Evolutionary conservation across 2,888 invertebrate genomes (phyloP), one percentile per base, ranked within the genome.

Genomic region (Drosophila picticornis): DNA sequence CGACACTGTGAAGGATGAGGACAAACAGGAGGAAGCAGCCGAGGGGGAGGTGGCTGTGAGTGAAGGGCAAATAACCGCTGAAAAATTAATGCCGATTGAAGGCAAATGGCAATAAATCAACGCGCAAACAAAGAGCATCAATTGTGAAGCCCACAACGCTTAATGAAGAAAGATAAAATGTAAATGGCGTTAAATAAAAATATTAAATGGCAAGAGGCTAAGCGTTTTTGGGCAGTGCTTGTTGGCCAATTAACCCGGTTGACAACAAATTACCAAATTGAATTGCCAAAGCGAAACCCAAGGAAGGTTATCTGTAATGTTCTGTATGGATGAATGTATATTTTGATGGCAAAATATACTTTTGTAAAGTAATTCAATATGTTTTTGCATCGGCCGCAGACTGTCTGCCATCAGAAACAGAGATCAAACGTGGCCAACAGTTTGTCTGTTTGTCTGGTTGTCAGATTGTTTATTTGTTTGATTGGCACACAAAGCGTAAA

Each of bases 211-310:
- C 80, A 80, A 68, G 69, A 78, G 80, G 80, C 84, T 81, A 84
- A 84, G 64, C 72, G 72, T 16, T 64, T 38, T 62, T 58, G 59
- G 43, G 46, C 52, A 52, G 36, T 29, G 43, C 74, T 56, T 51
- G 60, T 77, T 68, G 68, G 61, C 67, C 79, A 69, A 79, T 78
- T 78, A 79, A 65, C 38, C 57, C 25, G 87, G 84, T 86, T 84
- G 89, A 88, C 84, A 81, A 77, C 72, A 88, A 84, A 84, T 86
- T 88, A 88, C 86, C 84, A 81, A 85, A 86, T 86, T 88, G 73
- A 77, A 38, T 40, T 69, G 46, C 4, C 46, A 25, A 25, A 64
- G 11, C 40, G 60, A 29, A 65, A 55, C 52, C 52, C 63, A 62
- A 11, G 16, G 25, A 19, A 52, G 31, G 48, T 22, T 29, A 59